Percentiles rank a stretch among this genome's conserved stretches.
Conservation (phyloP, 37 sponge, comb jelly and placozoan species). For the Agelas oroides region DNA sequence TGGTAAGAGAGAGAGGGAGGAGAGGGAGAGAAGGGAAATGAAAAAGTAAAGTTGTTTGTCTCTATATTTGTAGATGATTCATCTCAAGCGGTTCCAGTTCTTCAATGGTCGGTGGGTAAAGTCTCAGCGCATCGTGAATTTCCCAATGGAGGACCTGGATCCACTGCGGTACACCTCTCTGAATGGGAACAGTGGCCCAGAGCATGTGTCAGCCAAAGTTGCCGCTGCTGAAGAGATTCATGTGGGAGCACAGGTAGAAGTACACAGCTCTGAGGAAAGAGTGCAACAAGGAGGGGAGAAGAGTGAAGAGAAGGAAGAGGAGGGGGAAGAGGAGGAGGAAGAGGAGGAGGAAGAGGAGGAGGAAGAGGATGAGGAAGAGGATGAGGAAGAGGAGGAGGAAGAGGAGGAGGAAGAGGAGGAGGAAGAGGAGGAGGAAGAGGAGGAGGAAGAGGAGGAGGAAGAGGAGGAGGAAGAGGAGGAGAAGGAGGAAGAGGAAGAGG, state of each 20-base stretch:
- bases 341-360: neutral
- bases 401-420: neutral
- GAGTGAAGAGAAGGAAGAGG: slow-evolving; percentile 1
- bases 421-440: neutral
- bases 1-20: slow-evolving; percentile 62
- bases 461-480: neutral
- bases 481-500: neutral
- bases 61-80: slow-evolving; percentile 82
- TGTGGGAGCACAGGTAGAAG: neutral
- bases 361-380: neutral
- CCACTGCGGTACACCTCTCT: slow-evolving; percentile 64
- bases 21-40: too few relatives aligned
- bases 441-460: neutral
- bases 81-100: slow-evolving; percentile 97
- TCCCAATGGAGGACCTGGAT: slow-evolving; percentile 70
- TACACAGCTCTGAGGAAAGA: neutral
- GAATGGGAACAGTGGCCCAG: slow-evolving; percentile 29
- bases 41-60: neutral
- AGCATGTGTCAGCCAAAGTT: neutral
- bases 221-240: neutral
- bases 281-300: too few relatives aligned
- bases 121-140: slow-evolving; percentile 83
- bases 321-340: neutral
- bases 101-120: slow-evolving; percentile 95
- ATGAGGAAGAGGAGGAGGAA: neutral